A percentile compares a stretch with the other conserved stretches of the same genome.
Conservation (phyloP, 2,888 invertebrate genomes). For the Brachypalpus laphriformis region DNA sequence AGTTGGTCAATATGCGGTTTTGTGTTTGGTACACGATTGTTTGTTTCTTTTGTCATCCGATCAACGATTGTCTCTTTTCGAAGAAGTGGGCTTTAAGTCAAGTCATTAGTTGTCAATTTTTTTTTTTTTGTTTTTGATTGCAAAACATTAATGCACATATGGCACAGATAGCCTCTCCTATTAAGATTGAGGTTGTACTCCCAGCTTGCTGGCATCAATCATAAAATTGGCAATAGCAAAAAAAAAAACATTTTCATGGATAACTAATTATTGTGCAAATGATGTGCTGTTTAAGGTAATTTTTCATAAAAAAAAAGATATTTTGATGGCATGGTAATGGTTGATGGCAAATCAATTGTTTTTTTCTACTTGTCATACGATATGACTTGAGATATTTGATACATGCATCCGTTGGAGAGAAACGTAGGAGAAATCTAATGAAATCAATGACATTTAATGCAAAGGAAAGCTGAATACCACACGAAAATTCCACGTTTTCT, state of each 20-base stretch:
- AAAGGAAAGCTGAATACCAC: constrained; percentile 57
- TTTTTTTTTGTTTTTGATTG: constrained; percentile 42
- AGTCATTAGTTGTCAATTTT: constrained; percentile 60
- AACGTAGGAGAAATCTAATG: constrained; percentile 57
- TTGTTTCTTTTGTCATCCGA: constrained; percentile 21
- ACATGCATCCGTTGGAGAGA: constrained; percentile 24
- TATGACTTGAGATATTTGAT: constrained; percentile 52
- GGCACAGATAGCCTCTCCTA: not conserved
- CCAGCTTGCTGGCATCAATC: constrained; percentile 58
- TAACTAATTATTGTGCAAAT: not conserved
- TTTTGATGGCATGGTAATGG: too few relatives aligned
- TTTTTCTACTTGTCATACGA: constrained; percentile 19
- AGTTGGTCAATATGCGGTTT: constrained; percentile 72
- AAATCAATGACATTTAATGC: constrained; percentile 47
- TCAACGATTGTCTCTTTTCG: constrained; percentile 6
- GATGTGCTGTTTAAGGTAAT: constrained; percentile 27
- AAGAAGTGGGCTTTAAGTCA: constrained; percentile 56
- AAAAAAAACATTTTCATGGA: not conserved
- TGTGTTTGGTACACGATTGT: constrained; percentile 39
- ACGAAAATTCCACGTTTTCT: constrained; percentile 46
- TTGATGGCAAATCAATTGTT: constrained; percentile 60
- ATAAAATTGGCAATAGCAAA: constrained; percentile 30
- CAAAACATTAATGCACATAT: constrained; percentile 39
- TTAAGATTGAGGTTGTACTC: constrained; percentile 31
- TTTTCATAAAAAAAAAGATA: constrained; percentile 37